phyloP scores from a whole-genome alignment of 2,113 vertebrate genomes.

The Polypterus senegalus region DNA sequence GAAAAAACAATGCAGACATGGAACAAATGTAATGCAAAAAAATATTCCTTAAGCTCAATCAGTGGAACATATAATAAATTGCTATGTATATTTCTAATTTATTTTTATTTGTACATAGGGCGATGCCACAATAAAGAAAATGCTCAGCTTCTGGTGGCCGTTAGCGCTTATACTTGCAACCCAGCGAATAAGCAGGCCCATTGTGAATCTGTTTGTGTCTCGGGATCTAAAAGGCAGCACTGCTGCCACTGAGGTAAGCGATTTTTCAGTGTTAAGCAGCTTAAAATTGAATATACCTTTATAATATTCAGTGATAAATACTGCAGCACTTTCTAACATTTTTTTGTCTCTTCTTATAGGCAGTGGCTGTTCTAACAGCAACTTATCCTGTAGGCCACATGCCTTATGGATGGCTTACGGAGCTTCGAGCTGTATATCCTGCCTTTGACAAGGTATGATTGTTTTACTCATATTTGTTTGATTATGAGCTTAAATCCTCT shows the following conservation, averaged over 20 bases:
- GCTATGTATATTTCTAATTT: neutral
- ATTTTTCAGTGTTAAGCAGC: neutral
- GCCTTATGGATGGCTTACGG: conserved; percentile 95
- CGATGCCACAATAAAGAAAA: conserved; percentile 85
- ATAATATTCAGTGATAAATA: too few relatives aligned
- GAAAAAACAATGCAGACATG: too few relatives aligned
- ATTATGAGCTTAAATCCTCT: too few relatives aligned
- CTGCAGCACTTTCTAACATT: neutral
- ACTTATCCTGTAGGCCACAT: conserved; percentile 96
- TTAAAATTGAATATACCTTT: neutral
- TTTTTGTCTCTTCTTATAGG: conserved; percentile 38
- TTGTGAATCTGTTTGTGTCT: conserved; percentile 95
- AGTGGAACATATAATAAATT: too few relatives aligned
- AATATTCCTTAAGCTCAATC: too few relatives aligned
- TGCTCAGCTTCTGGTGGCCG: conserved; percentile 97
- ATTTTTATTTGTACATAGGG: conserved; percentile 49
- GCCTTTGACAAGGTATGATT: conserved; percentile 84
- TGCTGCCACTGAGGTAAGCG: conserved; percentile 74
- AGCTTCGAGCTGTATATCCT: conserved; percentile 88
- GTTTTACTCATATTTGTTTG: neutral
- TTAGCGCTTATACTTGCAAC: conserved; percentile 89
- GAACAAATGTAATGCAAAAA: too few relatives aligned
- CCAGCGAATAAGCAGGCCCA: conserved; percentile 88
- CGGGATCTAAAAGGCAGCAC: conserved; percentile 80
- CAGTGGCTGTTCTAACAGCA: conserved; percentile 88